Evolutionary conservation across 2,888 invertebrate genomes (phyloP).

Genomic region (Deilephila elpenor): DNA sequence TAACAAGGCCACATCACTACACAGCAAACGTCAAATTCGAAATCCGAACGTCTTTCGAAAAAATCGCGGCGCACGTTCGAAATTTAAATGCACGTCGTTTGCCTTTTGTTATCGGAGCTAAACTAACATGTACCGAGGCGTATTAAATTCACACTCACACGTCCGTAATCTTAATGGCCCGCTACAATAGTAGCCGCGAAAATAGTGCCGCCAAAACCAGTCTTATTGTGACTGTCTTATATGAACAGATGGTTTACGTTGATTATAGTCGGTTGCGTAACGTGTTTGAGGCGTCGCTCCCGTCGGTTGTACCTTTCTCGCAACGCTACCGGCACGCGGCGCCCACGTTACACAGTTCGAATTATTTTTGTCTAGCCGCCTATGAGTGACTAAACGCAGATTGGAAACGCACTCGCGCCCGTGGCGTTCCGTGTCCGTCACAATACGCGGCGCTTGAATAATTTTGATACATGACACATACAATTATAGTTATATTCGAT

Average conservation of each 20-base stretch:
- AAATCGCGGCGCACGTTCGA: slow-evolving; percentile 35
- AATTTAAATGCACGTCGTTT: slow-evolving; percentile 62
- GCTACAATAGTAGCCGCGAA: slow-evolving; percentile 66
- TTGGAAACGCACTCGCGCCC: slow-evolving; percentile 38
- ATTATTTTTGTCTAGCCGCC: slow-evolving; percentile 68
- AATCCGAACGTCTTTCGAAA: slow-evolving; percentile 34
- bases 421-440: slow-evolving; percentile 48
- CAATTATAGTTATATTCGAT: background rate
- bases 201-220: slow-evolving; percentile 67
- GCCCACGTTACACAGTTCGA: slow-evolving; percentile 59
- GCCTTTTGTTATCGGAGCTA: slow-evolving; percentile 69
- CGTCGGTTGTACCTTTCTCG: slow-evolving; percentile 59
- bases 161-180: slow-evolving; percentile 61
- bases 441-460: slow-evolving; percentile 44
- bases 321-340: slow-evolving; percentile 61
- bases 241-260: slow-evolving; percentile 58
- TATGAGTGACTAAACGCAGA: slow-evolving; percentile 52
- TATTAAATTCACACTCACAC: slow-evolving; percentile 61
- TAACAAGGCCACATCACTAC: slow-evolving; percentile 35
- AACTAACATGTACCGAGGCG: slow-evolving; percentile 62
- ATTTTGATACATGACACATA: slow-evolving; percentile 48
- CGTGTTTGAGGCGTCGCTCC: slow-evolving; percentile 44
- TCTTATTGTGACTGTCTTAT: slow-evolving; percentile 56
- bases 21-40: slow-evolving; percentile 42
- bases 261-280: slow-evolving; percentile 60